Conservation (phyloP, 2,113 vertebrate genomes). For the Microtus ochrogaster region DNA sequence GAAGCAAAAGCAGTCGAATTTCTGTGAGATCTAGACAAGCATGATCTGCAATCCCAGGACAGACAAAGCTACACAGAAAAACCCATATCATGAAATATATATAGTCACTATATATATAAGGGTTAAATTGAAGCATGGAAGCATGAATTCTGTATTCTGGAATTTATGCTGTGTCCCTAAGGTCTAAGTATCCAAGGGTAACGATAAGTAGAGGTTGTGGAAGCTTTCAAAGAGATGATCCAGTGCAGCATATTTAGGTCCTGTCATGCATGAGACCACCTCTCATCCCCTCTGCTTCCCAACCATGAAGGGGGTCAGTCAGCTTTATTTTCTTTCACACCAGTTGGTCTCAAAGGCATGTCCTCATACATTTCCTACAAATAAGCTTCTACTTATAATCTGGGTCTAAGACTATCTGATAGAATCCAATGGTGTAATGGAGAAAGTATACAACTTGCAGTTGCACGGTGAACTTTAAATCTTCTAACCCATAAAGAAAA, state of each 20-base stretch:
- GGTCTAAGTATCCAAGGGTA: neutral
- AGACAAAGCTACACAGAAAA: neutral
- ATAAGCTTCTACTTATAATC: neutral
- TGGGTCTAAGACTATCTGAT: neutral
- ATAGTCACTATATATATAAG: too few relatives aligned
- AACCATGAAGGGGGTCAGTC: neutral
- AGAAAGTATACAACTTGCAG: neutral
- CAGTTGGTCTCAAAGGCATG: neutral
- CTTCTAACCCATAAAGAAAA: neutral
- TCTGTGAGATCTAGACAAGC: neutral
- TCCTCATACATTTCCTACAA: neutral
- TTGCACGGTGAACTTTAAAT: neutral
- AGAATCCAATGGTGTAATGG: neutral
- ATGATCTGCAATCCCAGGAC: neutral
- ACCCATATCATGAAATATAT: neutral
- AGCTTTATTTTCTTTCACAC: neutral
- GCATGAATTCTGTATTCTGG: neutral
- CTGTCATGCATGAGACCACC: neutral
- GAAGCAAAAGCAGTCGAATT: neutral
- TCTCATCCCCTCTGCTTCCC: neutral
- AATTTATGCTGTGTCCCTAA: neutral
- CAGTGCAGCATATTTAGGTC: neutral
- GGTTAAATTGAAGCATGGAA: neutral
- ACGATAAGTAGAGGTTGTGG: neutral
- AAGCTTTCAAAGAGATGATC: neutral